phyloP scores from a whole-genome alignment of 2,113 vertebrate species.

The Crotalus tigris region DNA sequence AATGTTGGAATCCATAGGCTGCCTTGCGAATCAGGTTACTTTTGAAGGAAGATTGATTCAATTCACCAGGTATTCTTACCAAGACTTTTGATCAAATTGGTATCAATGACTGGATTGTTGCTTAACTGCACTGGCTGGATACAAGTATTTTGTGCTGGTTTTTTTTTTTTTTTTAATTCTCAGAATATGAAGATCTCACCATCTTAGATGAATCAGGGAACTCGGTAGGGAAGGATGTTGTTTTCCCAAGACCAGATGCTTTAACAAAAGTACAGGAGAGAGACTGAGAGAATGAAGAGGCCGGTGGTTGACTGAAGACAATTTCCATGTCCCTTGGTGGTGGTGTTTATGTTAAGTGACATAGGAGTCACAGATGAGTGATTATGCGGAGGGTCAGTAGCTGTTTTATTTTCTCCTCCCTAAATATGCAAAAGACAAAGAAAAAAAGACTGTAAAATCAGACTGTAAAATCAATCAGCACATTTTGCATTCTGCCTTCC shows the following conservation, averaged over 20 bases:
- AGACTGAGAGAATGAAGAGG: constrained; percentile 65
- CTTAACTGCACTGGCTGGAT: constrained; percentile 50
- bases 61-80: constrained; percentile 46
- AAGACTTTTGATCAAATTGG: constrained; percentile 56
- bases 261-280: constrained; percentile 75
- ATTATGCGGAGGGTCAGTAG: constrained; percentile 26
- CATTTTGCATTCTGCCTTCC: background rate
- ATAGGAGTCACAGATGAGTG: constrained; percentile 44
- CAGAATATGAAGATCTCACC: constrained; percentile 55
- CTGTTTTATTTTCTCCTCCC: constrained; percentile 63
- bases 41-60: constrained; percentile 49
- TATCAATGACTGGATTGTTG: constrained; percentile 49
- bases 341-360: constrained; percentile 55
- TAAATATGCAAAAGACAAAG: constrained; percentile 59
- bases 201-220: constrained; percentile 60
- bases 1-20: constrained; percentile 34
- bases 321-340: constrained; percentile 54
- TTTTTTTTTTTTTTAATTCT: constrained; percentile 34
- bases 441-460: background rate
- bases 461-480: background rate
- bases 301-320: constrained; percentile 66
- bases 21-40: constrained; percentile 40
- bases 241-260: constrained; percentile 69
- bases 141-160: constrained; percentile 50
- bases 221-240: constrained; percentile 52